Evolutionary conservation across 92 coral and sea anemone genomes (phyloP), one percentile per base, ranked within the genome.

Genomic region (Phymanthus crucifer): DNA sequence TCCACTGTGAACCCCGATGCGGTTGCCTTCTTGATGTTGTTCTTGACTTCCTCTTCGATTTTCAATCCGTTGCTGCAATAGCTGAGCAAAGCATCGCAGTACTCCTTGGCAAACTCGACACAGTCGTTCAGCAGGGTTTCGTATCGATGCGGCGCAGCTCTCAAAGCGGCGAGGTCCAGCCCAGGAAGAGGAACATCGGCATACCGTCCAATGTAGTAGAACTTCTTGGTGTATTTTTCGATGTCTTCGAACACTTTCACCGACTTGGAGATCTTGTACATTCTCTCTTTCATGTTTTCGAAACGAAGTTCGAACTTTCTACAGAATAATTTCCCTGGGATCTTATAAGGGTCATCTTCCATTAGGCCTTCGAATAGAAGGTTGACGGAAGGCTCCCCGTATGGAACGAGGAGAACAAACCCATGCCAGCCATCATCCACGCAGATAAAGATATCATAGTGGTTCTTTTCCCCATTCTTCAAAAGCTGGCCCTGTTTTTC

Each of bases 61-160:
- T 78, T 89, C 32, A 81, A 73, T 40, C 97, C 82, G 71, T 94
- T 94, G 19, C 86, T 86, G 69, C 92, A 85, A 85, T 84, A 91
- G 26, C 90, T 86, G 27, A 94, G 89, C 35, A 90, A 78, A 64
- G 89, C 92, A 46, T 89, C 33, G 43, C 98, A 94, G 67, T 91
- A 94, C 40, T 94, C 98, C 81, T 89, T 94, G 6, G 98, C 89
- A 74, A 91, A 94, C 83, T 89, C 96, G 40, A 94, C 98, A 71
- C 98, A 94, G 87, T 94, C 98, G 61, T 91, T 76, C 9, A 94
- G 90, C 19, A 94, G 75, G 47, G 76, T 84, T 36, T 84, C 89
- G 45, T 91, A 91, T n/a, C 90, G 93, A 34, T 91, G 98, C 7
- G 98, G 98, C 0, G 98, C 98, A 3, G 98, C 94, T 19, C 89